Conservation (phyloP, 1,140 invertebrate species). For the Macrotrachela quadricornifera region DNA sequence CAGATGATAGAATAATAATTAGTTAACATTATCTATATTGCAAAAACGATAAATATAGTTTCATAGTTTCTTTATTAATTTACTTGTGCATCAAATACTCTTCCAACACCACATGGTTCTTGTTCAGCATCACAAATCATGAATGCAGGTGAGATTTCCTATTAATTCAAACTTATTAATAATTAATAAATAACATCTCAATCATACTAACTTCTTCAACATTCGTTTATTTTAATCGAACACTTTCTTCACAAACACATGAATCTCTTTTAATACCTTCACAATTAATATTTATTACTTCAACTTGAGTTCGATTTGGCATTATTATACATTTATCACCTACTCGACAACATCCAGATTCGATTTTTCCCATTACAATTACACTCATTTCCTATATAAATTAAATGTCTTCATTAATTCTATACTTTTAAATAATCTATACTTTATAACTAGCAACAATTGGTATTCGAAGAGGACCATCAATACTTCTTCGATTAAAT, state of each 20-base stretch:
- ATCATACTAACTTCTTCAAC: conserved; percentile 66
- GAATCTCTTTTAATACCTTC: conserved; percentile 3
- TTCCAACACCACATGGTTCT: conserved; percentile 78
- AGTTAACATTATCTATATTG: conserved; percentile 82
- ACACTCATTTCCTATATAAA: conserved; percentile 76
- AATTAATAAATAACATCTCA: background rate
- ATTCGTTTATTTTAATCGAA: conserved; percentile 92
- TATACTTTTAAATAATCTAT: background rate
- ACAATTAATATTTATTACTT: conserved; percentile 8
- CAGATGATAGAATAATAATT: conserved; percentile 99
- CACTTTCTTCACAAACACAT: conserved; percentile 60
- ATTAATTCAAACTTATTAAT: conserved; percentile 9
- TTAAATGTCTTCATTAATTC: background rate
- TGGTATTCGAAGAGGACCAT: conserved; percentile 89
- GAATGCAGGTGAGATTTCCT: conserved; percentile 85
- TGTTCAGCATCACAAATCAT: conserved; percentile 79
- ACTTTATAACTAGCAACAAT: conserved; percentile 90
- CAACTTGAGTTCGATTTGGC: conserved; percentile 73
- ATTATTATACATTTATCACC: conserved; percentile 75
- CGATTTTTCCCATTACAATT: conserved; percentile 93
- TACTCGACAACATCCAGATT: conserved; percentile 74
- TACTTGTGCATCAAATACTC: conserved; percentile 85
- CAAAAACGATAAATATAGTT: background rate
- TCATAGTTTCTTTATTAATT: conserved; percentile 10
- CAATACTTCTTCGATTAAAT: conserved; percentile 64